Conservation (phyloP, 2,888 invertebrate species). For the Drosophila austrosaltans region DNA sequence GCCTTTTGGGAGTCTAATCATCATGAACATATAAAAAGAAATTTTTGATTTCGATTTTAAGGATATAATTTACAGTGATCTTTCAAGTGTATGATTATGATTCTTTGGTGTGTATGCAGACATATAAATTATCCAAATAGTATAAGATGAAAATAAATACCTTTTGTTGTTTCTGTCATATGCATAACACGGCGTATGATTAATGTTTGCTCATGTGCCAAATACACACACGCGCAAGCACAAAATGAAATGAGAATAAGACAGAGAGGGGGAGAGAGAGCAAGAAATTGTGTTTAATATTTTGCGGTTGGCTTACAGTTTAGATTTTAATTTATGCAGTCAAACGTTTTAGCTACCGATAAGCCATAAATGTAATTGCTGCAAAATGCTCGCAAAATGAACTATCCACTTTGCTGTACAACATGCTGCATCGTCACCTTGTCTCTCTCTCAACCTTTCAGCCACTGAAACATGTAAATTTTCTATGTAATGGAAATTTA, state of each 20-base stretch:
- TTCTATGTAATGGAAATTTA: slow-evolving; percentile 25
- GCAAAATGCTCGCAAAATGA: slow-evolving; percentile 5
- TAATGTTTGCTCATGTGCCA: slow-evolving; percentile 29
- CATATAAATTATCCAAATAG: slow-evolving; percentile 9
- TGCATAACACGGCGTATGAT: slow-evolving; percentile 43
- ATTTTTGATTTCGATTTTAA: background rate
- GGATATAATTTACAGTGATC: background rate
- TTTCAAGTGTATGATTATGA: slow-evolving; percentile 9
- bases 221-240: background rate
- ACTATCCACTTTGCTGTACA: background rate
- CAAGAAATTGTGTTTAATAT: background rate
- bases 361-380: slow-evolving; percentile 26
- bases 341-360: slow-evolving; percentile 14
- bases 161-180: slow-evolving; percentile 15
- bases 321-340: slow-evolving; percentile 31
- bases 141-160: background rate
- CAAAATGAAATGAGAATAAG: background rate
- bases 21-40: background rate
- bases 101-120: background rate
- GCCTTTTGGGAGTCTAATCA: background rate
- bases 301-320: slow-evolving; percentile 9
- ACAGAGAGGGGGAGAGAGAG: background rate
- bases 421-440: too few relatives aligned
- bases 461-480: slow-evolving; percentile 28
- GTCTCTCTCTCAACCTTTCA: too few relatives aligned